phyloP scores from a whole-genome alignment of 2,888 invertebrate species.

The Arenicola marina region DNA sequence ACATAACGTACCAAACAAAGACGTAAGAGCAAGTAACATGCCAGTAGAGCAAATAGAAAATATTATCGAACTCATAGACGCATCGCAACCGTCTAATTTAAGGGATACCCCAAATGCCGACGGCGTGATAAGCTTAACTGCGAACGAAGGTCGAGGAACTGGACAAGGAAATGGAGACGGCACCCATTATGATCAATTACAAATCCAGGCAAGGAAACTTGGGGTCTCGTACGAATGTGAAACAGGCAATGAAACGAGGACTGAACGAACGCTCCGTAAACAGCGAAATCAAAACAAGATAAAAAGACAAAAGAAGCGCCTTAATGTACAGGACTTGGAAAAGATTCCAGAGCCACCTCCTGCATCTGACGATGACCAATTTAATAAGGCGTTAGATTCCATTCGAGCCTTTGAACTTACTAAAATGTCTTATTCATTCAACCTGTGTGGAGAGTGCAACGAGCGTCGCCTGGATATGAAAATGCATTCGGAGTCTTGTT shows the following conservation, averaged over 20 bases:
- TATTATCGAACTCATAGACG: neutral
- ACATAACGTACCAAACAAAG: too few species aligned
- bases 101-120: too few species aligned
- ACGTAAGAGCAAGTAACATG: neutral
- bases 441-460: conserved; percentile 15
- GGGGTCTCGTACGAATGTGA: neutral
- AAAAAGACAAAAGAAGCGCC: neutral
- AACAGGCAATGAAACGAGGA: neutral
- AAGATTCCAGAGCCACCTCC: too few species aligned
- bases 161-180: neutral
- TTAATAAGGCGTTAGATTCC: neutral
- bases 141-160: neutral
- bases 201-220: too few species aligned
- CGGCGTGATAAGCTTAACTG: too few species aligned
- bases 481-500: too few species aligned
- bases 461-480: neutral
- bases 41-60: neutral
- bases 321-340: too few species aligned
- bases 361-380: too few species aligned
- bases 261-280: neutral
- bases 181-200: neutral
- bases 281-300: neutral
- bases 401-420: conserved; percentile 20
- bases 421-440: conserved; percentile 26
- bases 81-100: too few species aligned